Percentiles rank a stretch among this genome's conserved stretches.
Evolutionary conservation across 1,140 invertebrate genomes (phyloP).

Genomic region (Drosophila santomea): DNA sequence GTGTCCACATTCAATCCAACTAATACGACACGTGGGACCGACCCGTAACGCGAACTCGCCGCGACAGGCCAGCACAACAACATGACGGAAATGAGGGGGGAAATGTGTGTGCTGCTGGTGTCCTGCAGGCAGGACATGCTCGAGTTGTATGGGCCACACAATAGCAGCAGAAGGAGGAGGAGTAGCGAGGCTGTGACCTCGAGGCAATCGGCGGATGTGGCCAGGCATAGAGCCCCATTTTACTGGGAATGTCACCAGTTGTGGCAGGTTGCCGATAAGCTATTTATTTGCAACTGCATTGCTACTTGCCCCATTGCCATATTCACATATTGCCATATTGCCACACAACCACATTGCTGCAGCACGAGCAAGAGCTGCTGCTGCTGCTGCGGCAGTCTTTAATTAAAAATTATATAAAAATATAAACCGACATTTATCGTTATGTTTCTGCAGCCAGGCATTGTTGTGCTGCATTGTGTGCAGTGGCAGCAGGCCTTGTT

Average conservation of each 20-base stretch:
- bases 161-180: slow-evolving; percentile 1
- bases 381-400: slow-evolving; percentile 28
- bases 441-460: slow-evolving; percentile 17
- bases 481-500: slow-evolving; percentile 16
- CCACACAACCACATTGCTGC: not conserved
- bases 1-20: slow-evolving; percentile 59
- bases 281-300: slow-evolving; percentile 50
- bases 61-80: slow-evolving; percentile 23
- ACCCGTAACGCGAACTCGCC: slow-evolving; percentile 32
- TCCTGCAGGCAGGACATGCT: slow-evolving; percentile 62
- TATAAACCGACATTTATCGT: slow-evolving; percentile 23
- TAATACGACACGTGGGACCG: slow-evolving; percentile 72
- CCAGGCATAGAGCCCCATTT: slow-evolving; percentile 36
- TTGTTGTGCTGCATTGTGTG: slow-evolving; percentile 26
- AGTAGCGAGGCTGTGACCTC: slow-evolving; percentile 15
- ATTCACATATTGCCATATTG: slow-evolving; percentile 8
- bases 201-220: slow-evolving; percentile 44
- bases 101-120: not conserved
- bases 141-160: slow-evolving; percentile 61
- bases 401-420: slow-evolving; percentile 53
- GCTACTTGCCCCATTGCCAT: slow-evolving; percentile 11
- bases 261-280: slow-evolving; percentile 43
- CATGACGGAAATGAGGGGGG: slow-evolving; percentile 3
- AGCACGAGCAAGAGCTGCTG: slow-evolving; percentile 10
- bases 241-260: slow-evolving; percentile 47